These are phyloP conservation scores for Sinosuthora webbiana DNA, from an alignment of 2,113 vertebrate species.

Conservation along the genomic window DNA sequence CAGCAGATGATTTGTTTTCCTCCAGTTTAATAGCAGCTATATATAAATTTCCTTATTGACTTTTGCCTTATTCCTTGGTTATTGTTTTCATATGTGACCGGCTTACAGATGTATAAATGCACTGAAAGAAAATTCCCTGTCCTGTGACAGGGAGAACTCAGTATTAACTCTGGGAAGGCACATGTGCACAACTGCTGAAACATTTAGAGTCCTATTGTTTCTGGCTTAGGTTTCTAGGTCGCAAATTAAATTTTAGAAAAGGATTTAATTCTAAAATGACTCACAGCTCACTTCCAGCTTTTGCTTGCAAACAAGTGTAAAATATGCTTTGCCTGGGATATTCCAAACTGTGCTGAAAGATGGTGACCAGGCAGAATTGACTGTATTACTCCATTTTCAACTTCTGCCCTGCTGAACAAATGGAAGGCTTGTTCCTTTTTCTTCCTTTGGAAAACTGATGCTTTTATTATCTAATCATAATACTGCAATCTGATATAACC, in stretches of 20 bases:
- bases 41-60: constrained; percentile 60
- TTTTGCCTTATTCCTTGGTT: constrained; percentile 36
- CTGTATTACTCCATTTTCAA: background rate
- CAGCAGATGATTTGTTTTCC: constrained; percentile 47
- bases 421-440: background rate
- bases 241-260: constrained; percentile 5
- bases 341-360: background rate
- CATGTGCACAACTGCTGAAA: background rate
- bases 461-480: background rate
- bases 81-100: constrained; percentile 59
- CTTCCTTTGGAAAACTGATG: background rate
- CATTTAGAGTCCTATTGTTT: background rate
- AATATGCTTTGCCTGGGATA: background rate
- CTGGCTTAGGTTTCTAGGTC: background rate
- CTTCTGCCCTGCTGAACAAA: background rate
- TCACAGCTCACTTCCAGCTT: background rate
- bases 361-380: background rate
- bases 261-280: background rate
- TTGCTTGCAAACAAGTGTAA: background rate
- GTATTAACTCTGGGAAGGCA: background rate
- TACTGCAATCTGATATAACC: background rate
- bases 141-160: background rate
- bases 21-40: constrained; percentile 51
- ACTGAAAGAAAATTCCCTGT: background rate
- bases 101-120: background rate